Base-by-base conservation (phyloP, 2,888 invertebrate species). In the Lasioglossum morio region DNA sequence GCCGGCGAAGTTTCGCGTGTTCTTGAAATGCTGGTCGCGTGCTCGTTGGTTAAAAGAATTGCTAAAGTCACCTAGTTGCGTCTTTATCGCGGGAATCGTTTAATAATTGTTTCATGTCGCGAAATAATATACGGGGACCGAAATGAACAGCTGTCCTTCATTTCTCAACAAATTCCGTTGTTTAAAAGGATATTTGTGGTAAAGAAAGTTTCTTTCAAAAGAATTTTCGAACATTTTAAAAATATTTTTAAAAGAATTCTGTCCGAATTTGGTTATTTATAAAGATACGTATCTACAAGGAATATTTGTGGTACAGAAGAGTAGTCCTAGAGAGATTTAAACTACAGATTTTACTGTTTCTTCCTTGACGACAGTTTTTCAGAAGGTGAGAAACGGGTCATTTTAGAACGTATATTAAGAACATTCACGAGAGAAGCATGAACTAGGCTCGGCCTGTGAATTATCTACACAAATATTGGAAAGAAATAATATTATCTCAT, bases 1-100 rank as follows among this genome's bases (percentile, higher is more conserved):
- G 63, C 70, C 12, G n/a, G 63, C 63, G 27, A 77, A 84, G 70
- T 53, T 34, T 84, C 78, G 84, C 84, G 78, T 84, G 84, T 84
- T 74, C 53, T 30, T 1, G 23, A 73, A 70, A 70, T 34, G 70
- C 30, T 60, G 43, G 72, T 75, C 70, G 78, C 69, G 70, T 40
- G 23, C 48, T 19, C 27, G 27, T 23, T 40, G 27, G 53, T 81
- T 81, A 72, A 78, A 48, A 48, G 78, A 72, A 74, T 84, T 53
- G 70, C 75, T 63, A 60, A 37, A 75, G 74, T 70, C 78, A 53
- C 19, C 43, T 19, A 12, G 23, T 75, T 75, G 34, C n/a, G 84
- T 70, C 48, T n/a, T 84, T 60, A 46, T 46, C 8, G 30, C 12
- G 43, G 37, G 14, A 46, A 27, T 72, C 72, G 57, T 73, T 60